A percentile compares a stretch with the other conserved stretches of the same genome.
Conservation (phyloP, 1,140 invertebrate species). For the Dinoponera quadriceps region DNA sequence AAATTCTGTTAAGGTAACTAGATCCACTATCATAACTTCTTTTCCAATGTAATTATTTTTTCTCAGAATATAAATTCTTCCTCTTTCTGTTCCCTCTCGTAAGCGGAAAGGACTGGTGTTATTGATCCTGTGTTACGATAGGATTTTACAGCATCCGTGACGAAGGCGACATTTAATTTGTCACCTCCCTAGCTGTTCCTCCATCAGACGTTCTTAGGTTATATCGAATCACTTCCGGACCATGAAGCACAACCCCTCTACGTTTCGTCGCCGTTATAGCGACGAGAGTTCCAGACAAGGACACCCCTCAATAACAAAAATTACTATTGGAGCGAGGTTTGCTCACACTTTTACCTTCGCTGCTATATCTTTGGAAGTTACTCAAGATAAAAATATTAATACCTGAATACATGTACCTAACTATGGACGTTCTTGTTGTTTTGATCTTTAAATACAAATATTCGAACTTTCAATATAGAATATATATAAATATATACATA, state of each 20-base stretch:
- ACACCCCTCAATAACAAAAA: background rate
- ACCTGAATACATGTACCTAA: too few relatives aligned
- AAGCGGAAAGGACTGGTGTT: constrained; percentile 10
- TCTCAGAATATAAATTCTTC: constrained; percentile 28
- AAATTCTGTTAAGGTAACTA: too few relatives aligned
- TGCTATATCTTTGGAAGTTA: too few relatives aligned
- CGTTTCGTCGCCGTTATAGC: constrained; percentile 64
- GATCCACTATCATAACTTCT: too few relatives aligned
- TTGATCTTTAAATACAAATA: too few relatives aligned
- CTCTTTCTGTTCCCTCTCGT: background rate
- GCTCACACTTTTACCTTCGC: too few relatives aligned
- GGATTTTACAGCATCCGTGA: constrained; percentile 62
- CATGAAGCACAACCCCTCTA: constrained; percentile 73
- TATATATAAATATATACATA: too few relatives aligned
- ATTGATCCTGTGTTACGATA: constrained; percentile 65
- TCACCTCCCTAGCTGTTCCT: constrained; percentile 67
- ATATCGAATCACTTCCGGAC: constrained; percentile 76
- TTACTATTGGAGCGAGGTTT: constrained; percentile 5
- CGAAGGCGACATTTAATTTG: constrained; percentile 72
- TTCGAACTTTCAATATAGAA: too few relatives aligned
- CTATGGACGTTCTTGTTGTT: too few relatives aligned
- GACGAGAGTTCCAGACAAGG: constrained; percentile 35
- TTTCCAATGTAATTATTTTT: too few relatives aligned
- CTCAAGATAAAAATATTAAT: too few relatives aligned
- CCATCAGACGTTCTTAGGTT: constrained; percentile 65